Conservation (phyloP, 2,888 invertebrate genomes). For the Philopedon plagiatum region DNA sequence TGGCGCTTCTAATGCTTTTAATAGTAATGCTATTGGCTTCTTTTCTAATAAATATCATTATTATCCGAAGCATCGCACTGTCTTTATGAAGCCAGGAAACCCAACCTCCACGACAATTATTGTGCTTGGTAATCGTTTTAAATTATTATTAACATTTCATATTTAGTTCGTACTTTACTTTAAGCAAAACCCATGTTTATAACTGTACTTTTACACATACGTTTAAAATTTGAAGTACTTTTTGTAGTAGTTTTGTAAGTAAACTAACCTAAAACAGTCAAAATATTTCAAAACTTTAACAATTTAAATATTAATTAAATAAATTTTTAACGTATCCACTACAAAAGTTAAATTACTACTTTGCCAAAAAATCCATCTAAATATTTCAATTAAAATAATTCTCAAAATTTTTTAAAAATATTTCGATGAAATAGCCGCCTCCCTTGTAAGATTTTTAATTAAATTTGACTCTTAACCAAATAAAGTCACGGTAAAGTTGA, state of each 20-base stretch:
- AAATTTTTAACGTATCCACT: too few relatives aligned
- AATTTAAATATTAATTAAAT: too few relatives aligned
- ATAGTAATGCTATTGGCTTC: slow-evolving; percentile 35
- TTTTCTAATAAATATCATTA: slow-evolving; percentile 42
- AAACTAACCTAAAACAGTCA: too few relatives aligned
- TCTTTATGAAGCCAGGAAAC: slow-evolving; percentile 26
- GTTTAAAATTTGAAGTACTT: not conserved
- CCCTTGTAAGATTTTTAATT: slow-evolving; percentile 25
- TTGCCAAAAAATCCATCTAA: too few relatives aligned
- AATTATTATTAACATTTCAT: slow-evolving; percentile 27
- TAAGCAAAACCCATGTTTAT: slow-evolving; percentile 15
- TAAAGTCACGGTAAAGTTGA: slow-evolving; percentile 27
- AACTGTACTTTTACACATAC: slow-evolving; percentile 2
- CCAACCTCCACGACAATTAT: slow-evolving; percentile 30
- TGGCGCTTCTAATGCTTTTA: slow-evolving; percentile 31
- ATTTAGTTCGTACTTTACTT: slow-evolving; percentile 1
- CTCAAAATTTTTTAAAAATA: not conserved
- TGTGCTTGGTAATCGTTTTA: slow-evolving; percentile 25
- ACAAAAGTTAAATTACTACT: too few relatives aligned
- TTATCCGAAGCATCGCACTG: slow-evolving; percentile 19
- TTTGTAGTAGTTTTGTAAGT: not conserved
- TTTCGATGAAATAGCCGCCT: too few relatives aligned
- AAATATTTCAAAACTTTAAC: too few relatives aligned
- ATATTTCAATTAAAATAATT: too few relatives aligned
- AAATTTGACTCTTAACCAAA: slow-evolving; percentile 33